These are phyloP conservation scores for Hipposideros armiger DNA, from an alignment of 2,113 vertebrate genomes.

Conservation along the genomic window DNA sequence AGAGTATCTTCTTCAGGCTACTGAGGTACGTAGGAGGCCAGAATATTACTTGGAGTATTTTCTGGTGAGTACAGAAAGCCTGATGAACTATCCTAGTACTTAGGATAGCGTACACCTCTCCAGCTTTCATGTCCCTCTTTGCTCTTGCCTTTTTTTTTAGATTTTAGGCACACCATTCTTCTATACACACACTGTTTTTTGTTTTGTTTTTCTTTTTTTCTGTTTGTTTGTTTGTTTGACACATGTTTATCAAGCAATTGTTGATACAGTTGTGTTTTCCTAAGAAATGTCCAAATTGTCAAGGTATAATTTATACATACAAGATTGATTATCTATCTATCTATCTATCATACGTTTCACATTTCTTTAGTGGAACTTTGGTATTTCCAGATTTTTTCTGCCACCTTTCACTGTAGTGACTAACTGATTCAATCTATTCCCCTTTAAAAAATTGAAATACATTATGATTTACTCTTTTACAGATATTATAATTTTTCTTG, in stretches of 20 bases:
- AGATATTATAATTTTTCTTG: conserved; percentile 35
- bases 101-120: neutral
- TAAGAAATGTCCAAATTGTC: neutral
- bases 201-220: too few relatives aligned
- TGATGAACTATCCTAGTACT: neutral
- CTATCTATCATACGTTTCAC: neutral
- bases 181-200: neutral
- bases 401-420: neutral
- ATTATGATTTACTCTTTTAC: conserved; percentile 26
- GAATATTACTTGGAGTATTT: neutral
- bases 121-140: neutral
- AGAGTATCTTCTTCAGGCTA: neutral
- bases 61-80: neutral
- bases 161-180: neutral
- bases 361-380: conserved; percentile 27
- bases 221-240: too few relatives aligned
- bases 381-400: neutral
- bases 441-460: neutral
- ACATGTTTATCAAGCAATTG: neutral
- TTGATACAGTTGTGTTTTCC: conserved; percentile 65
- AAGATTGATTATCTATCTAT: neutral
- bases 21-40: neutral
- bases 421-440: neutral
- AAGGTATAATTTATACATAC: neutral
- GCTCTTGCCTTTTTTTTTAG: neutral